Evolutionary conservation across 2,113 vertebrate genomes (phyloP).

Genomic region (Octodon degus): DNA sequence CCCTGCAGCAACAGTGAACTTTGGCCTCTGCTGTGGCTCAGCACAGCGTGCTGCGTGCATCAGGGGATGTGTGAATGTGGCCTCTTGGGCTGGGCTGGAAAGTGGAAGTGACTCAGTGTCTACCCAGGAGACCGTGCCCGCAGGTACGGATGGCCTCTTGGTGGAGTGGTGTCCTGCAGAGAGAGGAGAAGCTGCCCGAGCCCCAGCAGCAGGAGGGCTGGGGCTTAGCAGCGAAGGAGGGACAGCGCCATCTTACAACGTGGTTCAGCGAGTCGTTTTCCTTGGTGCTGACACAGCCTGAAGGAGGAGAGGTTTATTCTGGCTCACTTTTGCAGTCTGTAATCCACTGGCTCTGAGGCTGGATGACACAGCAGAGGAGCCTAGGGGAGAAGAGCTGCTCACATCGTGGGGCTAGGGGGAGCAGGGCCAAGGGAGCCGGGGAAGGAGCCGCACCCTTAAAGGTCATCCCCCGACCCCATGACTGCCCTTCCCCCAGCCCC

Average conservation of each 20-base stretch:
- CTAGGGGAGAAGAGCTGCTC: not conserved
- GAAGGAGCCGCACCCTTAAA: not conserved
- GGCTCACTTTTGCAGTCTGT: not conserved
- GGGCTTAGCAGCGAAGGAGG: not conserved
- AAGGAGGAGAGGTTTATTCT: not conserved
- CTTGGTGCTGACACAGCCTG: not conserved
- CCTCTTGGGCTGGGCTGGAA: not conserved
- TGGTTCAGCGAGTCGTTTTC: not conserved
- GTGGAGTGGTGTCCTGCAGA: not conserved
- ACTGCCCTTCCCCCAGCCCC: not conserved
- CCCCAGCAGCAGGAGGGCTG: not conserved
- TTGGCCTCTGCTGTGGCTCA: not conserved
- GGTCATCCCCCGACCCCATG: accelerated
- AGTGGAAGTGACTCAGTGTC: not conserved
- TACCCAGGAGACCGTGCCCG: accelerated
- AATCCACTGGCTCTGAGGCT: not conserved
- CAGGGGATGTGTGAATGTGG: not conserved
- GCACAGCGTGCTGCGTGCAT: no score
- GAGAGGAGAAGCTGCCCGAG: not conserved
- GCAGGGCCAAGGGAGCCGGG: not conserved
- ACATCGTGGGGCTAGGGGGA: not conserved
- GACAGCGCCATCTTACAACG: not conserved
- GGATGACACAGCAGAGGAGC: not conserved
- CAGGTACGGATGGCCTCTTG: no score
- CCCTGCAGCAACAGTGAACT: not conserved